Evolutionary conservation across 1,140 invertebrate species (phyloP).

Genomic region (Trichonephila clavipes): DNA sequence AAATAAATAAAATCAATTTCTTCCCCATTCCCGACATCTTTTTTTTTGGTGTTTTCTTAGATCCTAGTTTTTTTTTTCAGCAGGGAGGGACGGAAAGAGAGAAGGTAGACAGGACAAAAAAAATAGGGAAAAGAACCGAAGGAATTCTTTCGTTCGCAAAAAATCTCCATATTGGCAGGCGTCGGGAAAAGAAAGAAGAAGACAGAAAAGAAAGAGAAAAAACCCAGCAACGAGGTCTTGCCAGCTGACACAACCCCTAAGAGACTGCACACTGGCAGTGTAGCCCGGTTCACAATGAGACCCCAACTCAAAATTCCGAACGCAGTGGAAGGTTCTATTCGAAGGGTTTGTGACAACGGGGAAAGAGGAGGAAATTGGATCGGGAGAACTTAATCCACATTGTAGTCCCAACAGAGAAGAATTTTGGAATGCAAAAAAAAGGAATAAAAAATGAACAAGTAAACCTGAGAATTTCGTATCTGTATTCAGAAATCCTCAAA

Average conservation of each 20-base stretch:
- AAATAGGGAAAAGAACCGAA: neutral
- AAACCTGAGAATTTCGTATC: neutral
- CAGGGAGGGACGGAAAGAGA: neutral
- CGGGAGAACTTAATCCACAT: conserved; percentile 51
- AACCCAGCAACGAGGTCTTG: neutral
- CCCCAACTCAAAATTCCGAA: conserved; percentile 33
- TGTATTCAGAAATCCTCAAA: no score
- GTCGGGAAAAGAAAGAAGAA: conserved; percentile 6
- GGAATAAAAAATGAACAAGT: neutral
- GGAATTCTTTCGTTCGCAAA: conserved; percentile 21
- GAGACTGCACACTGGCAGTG: neutral
- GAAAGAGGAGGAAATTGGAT: conserved; percentile 67
- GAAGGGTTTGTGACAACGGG: conserved; percentile 16
- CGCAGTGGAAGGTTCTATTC: neutral
- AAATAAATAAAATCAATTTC: conserved; percentile 74
- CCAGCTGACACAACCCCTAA: conserved; percentile 55
- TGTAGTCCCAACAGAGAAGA: conserved; percentile 19
- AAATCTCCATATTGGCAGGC: conserved; percentile 72
- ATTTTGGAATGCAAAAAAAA: conserved; percentile 53
- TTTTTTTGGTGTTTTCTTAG: conserved; percentile 36
- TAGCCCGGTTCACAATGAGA: conserved; percentile 44
- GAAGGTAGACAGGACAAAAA: neutral
- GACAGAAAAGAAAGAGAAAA: neutral
- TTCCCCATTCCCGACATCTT: conserved; percentile 42
- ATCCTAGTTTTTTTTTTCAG: neutral